Evolutionary conservation across 2,797 vertebrate species (phyloP).

Genomic region (Hirundo rustica): DNA sequence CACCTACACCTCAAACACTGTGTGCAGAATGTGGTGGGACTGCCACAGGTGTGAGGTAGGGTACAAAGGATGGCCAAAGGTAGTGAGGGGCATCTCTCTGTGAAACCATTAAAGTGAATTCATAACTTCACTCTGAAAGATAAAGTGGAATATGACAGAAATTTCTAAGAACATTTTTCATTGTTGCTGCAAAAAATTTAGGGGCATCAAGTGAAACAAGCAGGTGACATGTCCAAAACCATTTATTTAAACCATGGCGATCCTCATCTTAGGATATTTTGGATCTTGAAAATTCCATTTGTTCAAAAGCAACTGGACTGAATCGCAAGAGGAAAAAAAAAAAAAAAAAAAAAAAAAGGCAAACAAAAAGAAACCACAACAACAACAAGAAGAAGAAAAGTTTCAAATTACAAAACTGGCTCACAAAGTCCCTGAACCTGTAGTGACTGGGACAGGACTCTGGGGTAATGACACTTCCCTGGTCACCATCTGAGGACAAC

Average conservation of each 20-base stretch:
- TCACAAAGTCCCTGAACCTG: neutral
- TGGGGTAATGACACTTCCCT: neutral
- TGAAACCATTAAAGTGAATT: neutral
- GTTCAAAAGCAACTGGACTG: neutral
- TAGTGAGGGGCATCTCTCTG: neutral
- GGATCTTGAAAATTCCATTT: neutral
- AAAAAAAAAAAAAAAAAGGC: no score
- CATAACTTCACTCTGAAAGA: neutral
- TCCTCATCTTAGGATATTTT: neutral
- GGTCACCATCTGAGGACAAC: neutral
- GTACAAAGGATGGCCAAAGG: neutral
- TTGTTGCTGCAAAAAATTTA: neutral
- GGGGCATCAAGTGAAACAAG: neutral
- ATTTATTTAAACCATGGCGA: neutral
- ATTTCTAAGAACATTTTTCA: neutral
- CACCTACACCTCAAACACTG: neutral
- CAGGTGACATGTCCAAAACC: rapidly evolving
- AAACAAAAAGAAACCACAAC: neutral
- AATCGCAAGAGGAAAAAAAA: neutral
- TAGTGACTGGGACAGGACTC: neutral
- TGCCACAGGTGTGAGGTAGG: neutral
- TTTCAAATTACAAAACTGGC: neutral
- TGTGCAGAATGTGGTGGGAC: neutral
- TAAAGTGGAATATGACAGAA: neutral
- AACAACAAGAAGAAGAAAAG: neutral